These are phyloP conservation scores for Bubo bubo DNA, from an alignment of 2,113 vertebrate species.

Conservation along the genomic window DNA sequence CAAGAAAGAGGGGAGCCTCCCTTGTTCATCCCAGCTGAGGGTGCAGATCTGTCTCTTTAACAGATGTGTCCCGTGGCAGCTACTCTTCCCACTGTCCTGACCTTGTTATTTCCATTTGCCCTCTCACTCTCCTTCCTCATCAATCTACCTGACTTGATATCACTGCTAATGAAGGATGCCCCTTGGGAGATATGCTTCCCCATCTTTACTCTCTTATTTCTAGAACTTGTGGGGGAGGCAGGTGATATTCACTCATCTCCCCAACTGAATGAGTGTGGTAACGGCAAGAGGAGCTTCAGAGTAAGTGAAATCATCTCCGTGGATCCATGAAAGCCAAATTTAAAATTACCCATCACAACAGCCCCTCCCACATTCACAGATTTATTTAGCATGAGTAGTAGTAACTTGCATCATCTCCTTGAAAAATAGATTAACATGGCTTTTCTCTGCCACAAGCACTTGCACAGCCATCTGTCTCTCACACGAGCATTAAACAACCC, in stretches of 20 bases:
- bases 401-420: slow-evolving; percentile 4
- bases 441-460: slow-evolving; percentile 7
- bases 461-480: neutral
- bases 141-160: neutral
- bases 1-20: neutral
- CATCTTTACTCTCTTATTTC: neutral
- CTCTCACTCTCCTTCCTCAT: neutral
- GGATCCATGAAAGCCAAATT: neutral
- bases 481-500: neutral
- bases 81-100: neutral
- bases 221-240: neutral
- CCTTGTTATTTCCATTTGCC: neutral
- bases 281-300: neutral
- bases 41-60: neutral
- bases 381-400: slow-evolving; percentile 27
- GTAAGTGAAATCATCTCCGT: neutral
- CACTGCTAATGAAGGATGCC: neutral
- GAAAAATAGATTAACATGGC: slow-evolving; percentile 24
- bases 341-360: neutral
- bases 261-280: neutral
- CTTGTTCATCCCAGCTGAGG: neutral
- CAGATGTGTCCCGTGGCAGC: neutral
- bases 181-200: neutral
- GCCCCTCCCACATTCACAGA: slow-evolving; percentile 24
- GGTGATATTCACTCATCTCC: neutral